These are phyloP conservation scores for Emmelina monodactyla DNA, from an alignment of 2,888 invertebrate species.

Conservation along the genomic window DNA sequence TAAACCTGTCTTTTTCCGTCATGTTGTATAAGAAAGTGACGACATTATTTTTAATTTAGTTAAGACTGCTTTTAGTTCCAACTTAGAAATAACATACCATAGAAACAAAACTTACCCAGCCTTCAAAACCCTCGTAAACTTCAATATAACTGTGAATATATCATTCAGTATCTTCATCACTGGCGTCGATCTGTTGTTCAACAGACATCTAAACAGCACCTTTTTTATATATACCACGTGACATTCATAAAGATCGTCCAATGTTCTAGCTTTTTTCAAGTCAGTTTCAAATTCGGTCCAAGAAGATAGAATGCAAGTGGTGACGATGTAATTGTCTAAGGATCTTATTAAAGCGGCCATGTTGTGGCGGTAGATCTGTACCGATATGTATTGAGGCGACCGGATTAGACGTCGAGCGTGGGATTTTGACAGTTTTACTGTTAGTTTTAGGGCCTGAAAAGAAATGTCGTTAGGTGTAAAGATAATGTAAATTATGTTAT, in stretches of 20 bases:
- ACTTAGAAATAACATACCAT: conserved; percentile 1
- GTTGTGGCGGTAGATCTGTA: conserved; percentile 76
- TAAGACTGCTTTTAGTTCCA: no score
- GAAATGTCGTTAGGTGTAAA: neutral
- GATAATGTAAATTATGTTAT: neutral
- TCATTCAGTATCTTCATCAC: conserved; percentile 74
- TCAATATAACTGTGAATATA: conserved; percentile 75
- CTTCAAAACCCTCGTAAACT: conserved; percentile 71
- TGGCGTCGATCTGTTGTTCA: conserved; percentile 74
- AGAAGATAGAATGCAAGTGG: conserved; percentile 76
- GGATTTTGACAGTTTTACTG: conserved; percentile 55
- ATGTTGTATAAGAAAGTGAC: no score
- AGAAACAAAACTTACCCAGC: conserved; percentile 40
- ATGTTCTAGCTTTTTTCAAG: conserved; percentile 68
- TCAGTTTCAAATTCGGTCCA: conserved; percentile 79
- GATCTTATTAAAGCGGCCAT: conserved; percentile 81
- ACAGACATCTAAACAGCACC: conserved; percentile 75
- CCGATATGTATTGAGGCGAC: conserved; percentile 73
- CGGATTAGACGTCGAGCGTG: conserved; percentile 54
- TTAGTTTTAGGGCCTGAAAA: conserved; percentile 67
- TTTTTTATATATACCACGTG: conserved; percentile 80
- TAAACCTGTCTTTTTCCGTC: no score
- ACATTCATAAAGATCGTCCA: conserved; percentile 76
- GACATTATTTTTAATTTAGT: no score
- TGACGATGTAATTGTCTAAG: conserved; percentile 78